Conservation (phyloP, 2,113 vertebrate genomes). For the Odontophorus gujanensis region DNA sequence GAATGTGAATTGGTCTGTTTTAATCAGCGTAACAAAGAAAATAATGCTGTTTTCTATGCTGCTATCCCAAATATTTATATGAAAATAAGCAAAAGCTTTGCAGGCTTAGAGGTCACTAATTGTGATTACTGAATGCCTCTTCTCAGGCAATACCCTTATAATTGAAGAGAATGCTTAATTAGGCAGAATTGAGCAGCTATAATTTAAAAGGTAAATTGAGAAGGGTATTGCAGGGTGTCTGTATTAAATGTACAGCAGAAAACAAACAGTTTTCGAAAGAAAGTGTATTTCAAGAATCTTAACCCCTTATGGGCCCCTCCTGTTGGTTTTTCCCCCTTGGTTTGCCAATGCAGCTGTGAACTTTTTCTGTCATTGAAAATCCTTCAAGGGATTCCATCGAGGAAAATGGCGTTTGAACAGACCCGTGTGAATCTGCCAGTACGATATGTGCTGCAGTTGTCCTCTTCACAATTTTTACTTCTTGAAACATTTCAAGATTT, state of each 20-base stretch:
- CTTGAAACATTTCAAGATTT: neutral
- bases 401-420: neutral
- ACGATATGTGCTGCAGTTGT: neutral
- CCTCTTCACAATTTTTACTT: neutral
- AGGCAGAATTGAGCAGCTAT: neutral
- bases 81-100: constrained; percentile 31
- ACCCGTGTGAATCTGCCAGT: neutral
- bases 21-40: neutral
- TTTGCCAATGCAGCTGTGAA: neutral
- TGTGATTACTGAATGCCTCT: constrained; percentile 10
- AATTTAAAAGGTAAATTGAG: constrained; percentile 6
- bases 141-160: constrained; percentile 15
- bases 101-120: constrained; percentile 15
- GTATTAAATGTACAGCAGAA: neutral
- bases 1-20: neutral
- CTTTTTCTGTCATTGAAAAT: neutral
- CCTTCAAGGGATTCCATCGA: neutral
- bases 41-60: neutral
- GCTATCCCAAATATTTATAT: neutral
- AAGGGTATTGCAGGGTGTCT: neutral
- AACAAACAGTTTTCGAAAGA: neutral
- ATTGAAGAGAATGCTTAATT: constrained; percentile 35
- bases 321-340: neutral
- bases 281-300: neutral
- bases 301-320: neutral